Evolutionary conservation across 1,140 invertebrate genomes (phyloP), one percentile per base, ranked within the genome.

Genomic region (Cepaea nemoralis): DNA sequence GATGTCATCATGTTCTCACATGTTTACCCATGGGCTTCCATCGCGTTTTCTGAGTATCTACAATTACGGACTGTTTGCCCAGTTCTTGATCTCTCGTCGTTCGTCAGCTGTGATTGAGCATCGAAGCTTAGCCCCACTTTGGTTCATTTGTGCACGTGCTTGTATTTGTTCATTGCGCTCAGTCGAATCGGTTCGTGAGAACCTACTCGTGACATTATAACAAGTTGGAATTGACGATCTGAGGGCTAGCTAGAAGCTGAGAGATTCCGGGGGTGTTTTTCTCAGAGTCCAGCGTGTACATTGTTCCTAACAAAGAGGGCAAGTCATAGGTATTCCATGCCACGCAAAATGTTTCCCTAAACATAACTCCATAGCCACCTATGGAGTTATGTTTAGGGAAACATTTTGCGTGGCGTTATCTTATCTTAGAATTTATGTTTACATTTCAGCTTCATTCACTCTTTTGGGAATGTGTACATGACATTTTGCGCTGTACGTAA

Each of bases 31-130:
- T 31, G n/a, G 6, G 27, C 27, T 16, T 31, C 59, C 33, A 63
- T 31, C 59, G 59, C n/a, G 27, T 63, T 63, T 63, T 63, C 59
- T 63, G 59, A 63, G 59, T 31, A 31, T 63, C n/a, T 63, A 63
- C 59, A 63, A 63, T 63, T 63, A 31, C 33, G 27, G 27, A 63
- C n/a, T 63, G 59, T 63, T 63, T 63, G 33, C 59, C 27, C 27
- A 31, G n/a, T 2, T 27, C 59, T 63, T 63, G n/a, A 63, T 63
- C 59, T 63, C 27, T 31, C 59, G 1, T 63, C 27, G 33, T 16
- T 31, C 59, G 2, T 63, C 59, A 63, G 59, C 59, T 63, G n/a
- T 63, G 59, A 63, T 63, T 31, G 59, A 63, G 59, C 59, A 63
- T 63, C n/a, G n/a, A 27, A 63, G 59, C 27, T 63, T 10, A 63